Evolutionary conservation across 2,113 vertebrate genomes (phyloP).

Genomic region (Centropristis striata): DNA sequence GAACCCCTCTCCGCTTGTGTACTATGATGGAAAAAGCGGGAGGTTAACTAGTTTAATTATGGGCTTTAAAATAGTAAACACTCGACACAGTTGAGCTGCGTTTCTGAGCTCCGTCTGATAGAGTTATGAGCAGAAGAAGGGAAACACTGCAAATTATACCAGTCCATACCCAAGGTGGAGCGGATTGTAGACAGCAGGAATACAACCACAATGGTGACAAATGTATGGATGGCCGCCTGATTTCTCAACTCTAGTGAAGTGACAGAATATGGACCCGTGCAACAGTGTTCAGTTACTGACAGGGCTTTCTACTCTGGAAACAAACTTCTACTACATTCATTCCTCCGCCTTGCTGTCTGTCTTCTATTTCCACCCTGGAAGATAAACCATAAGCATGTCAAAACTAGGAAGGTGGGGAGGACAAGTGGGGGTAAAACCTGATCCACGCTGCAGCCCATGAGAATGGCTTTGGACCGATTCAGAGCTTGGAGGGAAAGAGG

Average conservation of each 20-base stretch:
- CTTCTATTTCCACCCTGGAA: conserved; percentile 45
- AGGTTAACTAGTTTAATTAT: conserved; percentile 71
- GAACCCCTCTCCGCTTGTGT: conserved; percentile 30
- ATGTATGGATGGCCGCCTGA: conserved; percentile 59
- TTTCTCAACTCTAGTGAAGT: conserved; percentile 28
- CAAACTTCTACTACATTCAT: conserved; percentile 24
- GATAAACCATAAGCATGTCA: conserved; percentile 57
- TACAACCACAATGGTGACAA: conserved; percentile 42
- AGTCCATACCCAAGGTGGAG: conserved; percentile 49
- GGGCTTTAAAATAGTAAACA: conserved; percentile 73
- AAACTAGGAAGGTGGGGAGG: conserved; percentile 43
- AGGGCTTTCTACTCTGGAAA: conserved; percentile 22
- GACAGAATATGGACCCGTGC: conserved; percentile 30
- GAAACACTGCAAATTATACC: conserved; percentile 56
- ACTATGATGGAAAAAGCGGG: conserved; percentile 35
- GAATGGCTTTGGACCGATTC: conserved; percentile 48
- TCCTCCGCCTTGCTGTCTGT: conserved; percentile 13
- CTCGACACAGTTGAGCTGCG: conserved; percentile 56
- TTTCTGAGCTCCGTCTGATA: conserved; percentile 52
- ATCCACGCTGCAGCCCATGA: conserved; percentile 65
- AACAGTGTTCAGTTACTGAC: conserved; percentile 17
- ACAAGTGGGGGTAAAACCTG: conserved; percentile 55
- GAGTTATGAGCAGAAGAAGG: conserved; percentile 51
- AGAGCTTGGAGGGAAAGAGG: conserved; percentile 34
- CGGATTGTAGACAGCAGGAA: conserved; percentile 18